Evolutionary conservation across 2,113 vertebrate species (phyloP), one percentile per base, ranked within the genome.

Genomic region (Zootoca vivipara): DNA sequence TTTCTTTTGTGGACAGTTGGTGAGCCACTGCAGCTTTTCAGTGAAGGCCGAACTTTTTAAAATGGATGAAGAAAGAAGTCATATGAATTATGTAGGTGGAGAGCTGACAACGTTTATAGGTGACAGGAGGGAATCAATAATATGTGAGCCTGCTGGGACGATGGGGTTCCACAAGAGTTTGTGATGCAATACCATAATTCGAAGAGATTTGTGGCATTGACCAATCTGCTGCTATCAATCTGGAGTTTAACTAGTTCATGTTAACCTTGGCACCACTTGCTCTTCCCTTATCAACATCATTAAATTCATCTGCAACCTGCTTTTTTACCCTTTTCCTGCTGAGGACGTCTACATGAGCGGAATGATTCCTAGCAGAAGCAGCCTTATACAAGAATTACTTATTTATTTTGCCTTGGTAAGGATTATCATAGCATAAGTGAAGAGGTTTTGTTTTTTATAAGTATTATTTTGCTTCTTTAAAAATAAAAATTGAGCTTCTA

Each of bases 181-280:
- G 3, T 30, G 38, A 64, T 24, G 30, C 40, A 77, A 56, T 0
- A 8, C 42, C 56, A 13, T 90, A 58, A 85, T 86, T 78, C 38
- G 69, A 77, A 87, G 56, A 77, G 79, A 30, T 10, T 1, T 7
- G 35, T 90, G 70, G 70, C 79, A 86, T 91, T 8, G 0, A 86
- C 85, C 82, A 91, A 90, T 9, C 69, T 70, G 42, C 0, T 28
- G 69, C 62, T 93, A 93, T 93, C 83, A 92, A 93, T 95, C 87
- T 91, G 88, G 89, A 95, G 73, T 89, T 93, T 95, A 92, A 40
- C 89, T 92, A 0, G 1, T 90, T 94, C 90, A 90, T 0, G 4
- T 82, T 93, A 90, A 94, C 92, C 93, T 94, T 93, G 92, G 90
- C 20, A 12, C n/a, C 85, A 56, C 82, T 90, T 88, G 26, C 82